Conservation (phyloP, 2,888 invertebrate species). For the Drosophila sordidula region DNA sequence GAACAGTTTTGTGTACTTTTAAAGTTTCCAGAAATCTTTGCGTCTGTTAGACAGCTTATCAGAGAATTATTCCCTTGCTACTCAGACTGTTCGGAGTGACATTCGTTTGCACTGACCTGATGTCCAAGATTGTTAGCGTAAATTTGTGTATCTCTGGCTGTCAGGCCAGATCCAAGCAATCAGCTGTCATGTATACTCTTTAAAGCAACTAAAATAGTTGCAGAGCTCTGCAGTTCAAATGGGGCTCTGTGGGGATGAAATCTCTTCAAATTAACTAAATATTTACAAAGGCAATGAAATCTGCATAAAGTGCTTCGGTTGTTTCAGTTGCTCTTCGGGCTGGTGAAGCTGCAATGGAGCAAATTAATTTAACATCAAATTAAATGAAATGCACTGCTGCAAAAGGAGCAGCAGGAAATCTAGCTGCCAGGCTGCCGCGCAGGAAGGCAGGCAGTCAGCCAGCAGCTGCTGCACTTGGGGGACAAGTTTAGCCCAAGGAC, state of each 20-base stretch:
- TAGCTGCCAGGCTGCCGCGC: not conserved
- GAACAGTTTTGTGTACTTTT: no score
- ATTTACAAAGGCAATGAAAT: conserved; percentile 69
- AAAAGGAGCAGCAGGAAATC: conserved; percentile 22
- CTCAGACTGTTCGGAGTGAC: no score
- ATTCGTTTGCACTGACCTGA: no score
- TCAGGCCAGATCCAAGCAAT: not conserved
- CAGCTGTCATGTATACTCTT: not conserved
- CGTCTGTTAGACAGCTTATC: no score
- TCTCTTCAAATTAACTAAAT: conserved; percentile 70
- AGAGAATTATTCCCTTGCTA: no score
- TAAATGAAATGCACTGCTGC: conserved; percentile 66
- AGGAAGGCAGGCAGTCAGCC: not conserved
- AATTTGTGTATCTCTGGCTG: not conserved
- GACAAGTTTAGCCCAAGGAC: conserved; percentile 45
- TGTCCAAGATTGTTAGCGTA: no score
- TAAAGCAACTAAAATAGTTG: not conserved
- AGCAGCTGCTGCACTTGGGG: conserved; percentile 42
- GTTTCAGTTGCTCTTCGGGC: conserved; percentile 28
- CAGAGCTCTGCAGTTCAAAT: conserved; percentile 6
- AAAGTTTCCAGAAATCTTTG: no score
- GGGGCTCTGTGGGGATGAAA: conserved; percentile 18
- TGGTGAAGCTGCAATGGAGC: conserved; percentile 49
- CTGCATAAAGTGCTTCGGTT: conserved; percentile 63
- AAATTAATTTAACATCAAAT: conserved; percentile 78